These are phyloP conservation scores for Colletes collaris DNA, from an alignment of 2,888 invertebrate genomes.

Conservation along the genomic window DNA sequence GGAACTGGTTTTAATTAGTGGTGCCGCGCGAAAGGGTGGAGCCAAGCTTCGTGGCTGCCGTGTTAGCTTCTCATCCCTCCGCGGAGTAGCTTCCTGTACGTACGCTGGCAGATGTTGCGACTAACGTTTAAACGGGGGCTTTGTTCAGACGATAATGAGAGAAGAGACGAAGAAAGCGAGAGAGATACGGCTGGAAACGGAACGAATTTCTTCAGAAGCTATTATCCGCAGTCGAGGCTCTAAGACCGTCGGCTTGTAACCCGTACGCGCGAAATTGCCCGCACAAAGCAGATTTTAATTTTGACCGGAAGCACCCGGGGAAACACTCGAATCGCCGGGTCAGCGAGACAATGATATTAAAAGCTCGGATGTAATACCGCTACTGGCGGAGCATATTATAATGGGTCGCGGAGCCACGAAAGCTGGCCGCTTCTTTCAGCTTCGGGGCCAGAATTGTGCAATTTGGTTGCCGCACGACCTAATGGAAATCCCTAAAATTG, in stretches of 20 bases:
- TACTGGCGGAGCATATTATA: constrained; percentile 39
- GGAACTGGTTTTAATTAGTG: constrained; percentile 31
- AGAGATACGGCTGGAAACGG: not conserved
- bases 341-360: constrained; percentile 58
- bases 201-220: constrained; percentile 38
- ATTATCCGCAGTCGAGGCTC: constrained; percentile 32
- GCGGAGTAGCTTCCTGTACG: constrained; percentile 7
- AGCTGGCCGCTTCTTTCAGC: constrained; percentile 35
- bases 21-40: not conserved
- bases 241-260: not conserved
- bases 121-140: constrained; percentile 22
- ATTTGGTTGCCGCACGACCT: constrained; percentile 20
- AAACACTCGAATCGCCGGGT: constrained; percentile 46
- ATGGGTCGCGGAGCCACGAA: constrained; percentile 43
- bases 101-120: constrained; percentile 13
- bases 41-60: not conserved
- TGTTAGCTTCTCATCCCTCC: not conserved
- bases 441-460: constrained; percentile 26
- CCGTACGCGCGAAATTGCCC: constrained; percentile 30
- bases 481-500: constrained; percentile 56
- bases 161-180: constrained; percentile 12
- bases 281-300: constrained; percentile 58
- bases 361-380: constrained; percentile 56
- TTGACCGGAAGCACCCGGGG: constrained; percentile 30
- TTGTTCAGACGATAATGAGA: constrained; percentile 20